Base-by-base conservation (phyloP, 2,113 vertebrate genomes). In the Daphoenositta chrysoptera region DNA sequence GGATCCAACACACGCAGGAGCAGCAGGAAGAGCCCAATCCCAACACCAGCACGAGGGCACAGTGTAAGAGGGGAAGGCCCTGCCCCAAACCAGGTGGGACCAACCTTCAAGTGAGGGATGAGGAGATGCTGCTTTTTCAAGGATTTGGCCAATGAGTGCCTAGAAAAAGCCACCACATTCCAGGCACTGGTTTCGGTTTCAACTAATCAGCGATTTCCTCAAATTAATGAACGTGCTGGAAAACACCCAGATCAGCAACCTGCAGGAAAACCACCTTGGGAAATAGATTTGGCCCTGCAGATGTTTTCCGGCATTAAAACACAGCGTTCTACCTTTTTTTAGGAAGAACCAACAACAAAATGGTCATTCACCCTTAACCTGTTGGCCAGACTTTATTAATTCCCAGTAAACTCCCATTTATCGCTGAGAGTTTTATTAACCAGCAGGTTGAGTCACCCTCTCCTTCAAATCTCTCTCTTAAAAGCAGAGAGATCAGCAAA, bases 321-420 rank as follows among this genome's bases (percentile, higher is more conserved):
- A 1, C 3, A 1, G 10, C 4, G 0, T 39, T 73, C 40, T 54
- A n/a, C 8, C 33, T 54, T 84, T 48, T 33, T 27, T n/a, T 2
- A 69, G 45, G 58, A 33, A 78, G 70, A 73, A 45, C 13, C 54
- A 77, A 35, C 26, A 45, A 45, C 37, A 71, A 71, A 47, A 3
- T 1, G 8, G 39, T 35, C 5, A 13, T 39, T 71, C 23, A 47
- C 13, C 42, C 20, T 24, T 4, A 33, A 68, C 22, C 39, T 21
- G 15, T 16, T 3, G 3, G 44, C 35, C 13, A 45, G 20, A 33
- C 48, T 27, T 80, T 14, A 24, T 33, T 31, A n/a, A 72, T 72
- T 64, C 44, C 50, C 50, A n/a, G 27, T 15, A 44, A 83, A 73
- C 13, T n/a, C 64, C 9, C 30, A 14, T 42, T 54, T 30, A 28